A percentile compares a stretch with the other conserved stretches of the same genome.
Evolutionary conservation across 2,888 invertebrate species (phyloP).

Genomic region (Sclerodermus sp.): DNA sequence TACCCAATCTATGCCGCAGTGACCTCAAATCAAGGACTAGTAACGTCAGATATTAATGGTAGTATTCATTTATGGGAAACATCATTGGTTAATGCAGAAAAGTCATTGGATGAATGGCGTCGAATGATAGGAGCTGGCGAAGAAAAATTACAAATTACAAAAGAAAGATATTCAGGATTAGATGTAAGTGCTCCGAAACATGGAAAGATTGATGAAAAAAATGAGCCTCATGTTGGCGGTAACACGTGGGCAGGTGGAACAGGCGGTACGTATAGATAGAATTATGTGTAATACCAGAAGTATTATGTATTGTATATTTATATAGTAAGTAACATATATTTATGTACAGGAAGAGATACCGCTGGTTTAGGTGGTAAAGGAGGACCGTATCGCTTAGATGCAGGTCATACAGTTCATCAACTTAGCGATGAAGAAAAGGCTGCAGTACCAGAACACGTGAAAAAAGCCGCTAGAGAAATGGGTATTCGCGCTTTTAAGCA

Average conservation of each 20-base stretch:
- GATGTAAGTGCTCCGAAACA: constrained; percentile 82
- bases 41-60: constrained; percentile 63
- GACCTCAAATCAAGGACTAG: constrained; percentile 58
- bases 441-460: constrained; percentile 85
- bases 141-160: constrained; percentile 73
- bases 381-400: constrained; percentile 92
- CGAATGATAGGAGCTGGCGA: constrained; percentile 44
- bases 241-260: constrained; percentile 97
- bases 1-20: constrained; percentile 56
- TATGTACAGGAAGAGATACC: constrained; percentile 72
- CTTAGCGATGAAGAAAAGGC: constrained; percentile 87
- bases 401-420: constrained; percentile 92
- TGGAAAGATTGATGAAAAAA: constrained; percentile 87
- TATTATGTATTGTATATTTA: neutral
- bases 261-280: constrained; percentile 64
- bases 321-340: neutral
- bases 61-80: constrained; percentile 63
- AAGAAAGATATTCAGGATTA: constrained; percentile 68
- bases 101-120: constrained; percentile 59
- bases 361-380: constrained; percentile 96
- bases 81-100: constrained; percentile 54
- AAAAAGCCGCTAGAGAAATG: constrained; percentile 90
- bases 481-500: constrained; percentile 86
- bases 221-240: constrained; percentile 93
- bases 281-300: neutral